Evolutionary conservation across 2,113 vertebrate genomes (phyloP), one percentile per base, ranked within the genome.

Genomic region (Okapia johnstoni): DNA sequence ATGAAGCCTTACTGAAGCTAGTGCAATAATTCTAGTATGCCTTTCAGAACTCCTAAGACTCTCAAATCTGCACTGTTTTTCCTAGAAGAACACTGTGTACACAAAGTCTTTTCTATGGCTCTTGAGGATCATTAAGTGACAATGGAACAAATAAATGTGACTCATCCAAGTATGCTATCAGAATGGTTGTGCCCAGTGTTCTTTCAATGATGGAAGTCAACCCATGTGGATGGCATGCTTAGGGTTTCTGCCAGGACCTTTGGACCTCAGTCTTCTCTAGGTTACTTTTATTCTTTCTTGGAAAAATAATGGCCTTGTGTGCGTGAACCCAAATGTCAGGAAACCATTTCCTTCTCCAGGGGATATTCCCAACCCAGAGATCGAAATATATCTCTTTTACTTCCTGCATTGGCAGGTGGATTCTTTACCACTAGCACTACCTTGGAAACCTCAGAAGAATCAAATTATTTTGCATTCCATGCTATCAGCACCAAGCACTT

Each of bases 331-430:
- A 70, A 40, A 36, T 70, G 9, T 11, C 66, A 40, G 9, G n/a
- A 70, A 70, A n/a, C 4, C 66, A 36, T 70, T 70, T 70, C n/a
- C 9, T 36, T 70, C 66, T 70, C 36, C 9, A 70, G 66, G 66
- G 66, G n/a, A 70, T 70, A 70, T 70, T 70, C 66, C 19, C 66
- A 70, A 40, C n/a, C 66, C 19, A 70, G 63, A 66, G 63, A 66
- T 40, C 0, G 0, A 70, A 70, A 70, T 70, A 40, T 23, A 10
- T 70, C 66, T 70, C n/a, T 40, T 5, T 70, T 23, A 3, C 23
- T n/a, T 70, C n/a, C n/a, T 40, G 5, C n/a, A 70, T 12, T 40
- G n/a, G 5, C 66, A 66, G 33, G 17, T 0, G 0, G 17, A 66
- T 36, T 70, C 66, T 70, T 23, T 40, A 40, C n/a, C n/a, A 70